These are phyloP conservation scores for Leguminivora glycinivorella DNA, from an alignment of 1,140 invertebrate genomes.

Conservation along the genomic window DNA sequence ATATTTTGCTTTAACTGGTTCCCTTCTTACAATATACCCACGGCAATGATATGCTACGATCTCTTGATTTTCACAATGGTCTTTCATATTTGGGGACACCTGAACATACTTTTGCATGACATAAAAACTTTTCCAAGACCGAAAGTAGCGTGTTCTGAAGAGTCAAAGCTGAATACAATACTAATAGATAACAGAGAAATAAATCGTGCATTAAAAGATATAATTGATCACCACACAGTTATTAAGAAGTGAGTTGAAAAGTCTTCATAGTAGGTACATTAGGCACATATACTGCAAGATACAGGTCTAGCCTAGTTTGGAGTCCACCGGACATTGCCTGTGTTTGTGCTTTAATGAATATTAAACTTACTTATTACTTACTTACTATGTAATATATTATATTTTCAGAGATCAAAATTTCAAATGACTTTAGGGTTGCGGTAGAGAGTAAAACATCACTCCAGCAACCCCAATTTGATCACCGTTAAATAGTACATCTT, in stretches of 20 bases:
- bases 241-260: background rate
- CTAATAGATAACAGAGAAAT: background rate
- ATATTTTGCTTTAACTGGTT: background rate
- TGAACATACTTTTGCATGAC: background rate
- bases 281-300: background rate
- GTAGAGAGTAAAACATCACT: too few relatives aligned
- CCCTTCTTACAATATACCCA: background rate
- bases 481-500: too few relatives aligned
- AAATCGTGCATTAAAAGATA: background rate
- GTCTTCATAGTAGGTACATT: background rate
- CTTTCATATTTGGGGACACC: background rate
- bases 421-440: too few relatives aligned
- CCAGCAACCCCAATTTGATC: too few relatives aligned
- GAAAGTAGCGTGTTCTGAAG: background rate
- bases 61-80: background rate
- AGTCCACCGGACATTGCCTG: too few relatives aligned
- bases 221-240: background rate
- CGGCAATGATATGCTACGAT: background rate
- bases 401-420: too few relatives aligned
- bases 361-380: too few relatives aligned
- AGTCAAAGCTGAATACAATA: background rate
- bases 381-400: too few relatives aligned
- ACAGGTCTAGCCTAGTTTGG: too few relatives aligned
- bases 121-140: background rate
- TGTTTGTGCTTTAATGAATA: too few relatives aligned